Evolutionary conservation across 2,797 vertebrate genomes (phyloP).

Genomic region (Tapirus indicus): DNA sequence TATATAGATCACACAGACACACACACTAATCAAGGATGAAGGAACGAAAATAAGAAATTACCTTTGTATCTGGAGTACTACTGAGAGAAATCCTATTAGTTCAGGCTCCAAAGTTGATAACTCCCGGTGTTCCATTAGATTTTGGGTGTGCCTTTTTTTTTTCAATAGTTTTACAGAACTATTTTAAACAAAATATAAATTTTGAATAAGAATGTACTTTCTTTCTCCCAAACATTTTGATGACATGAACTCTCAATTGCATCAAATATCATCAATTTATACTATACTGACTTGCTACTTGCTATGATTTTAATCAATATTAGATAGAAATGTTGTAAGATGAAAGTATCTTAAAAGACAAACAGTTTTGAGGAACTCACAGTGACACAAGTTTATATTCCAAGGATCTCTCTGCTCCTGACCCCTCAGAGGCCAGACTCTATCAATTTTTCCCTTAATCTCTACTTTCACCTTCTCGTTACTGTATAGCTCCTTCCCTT

Average conservation of each 20-base stretch:
- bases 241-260: not conserved
- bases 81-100: not conserved
- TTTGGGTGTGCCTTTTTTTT: not conserved
- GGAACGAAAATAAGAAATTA: not conserved
- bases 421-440: not conserved
- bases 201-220: conserved; percentile 1
- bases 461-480: not conserved
- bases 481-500: not conserved
- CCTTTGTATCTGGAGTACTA: rapidly evolving
- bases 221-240: not conserved
- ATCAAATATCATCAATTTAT: not conserved
- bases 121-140: not conserved
- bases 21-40: not conserved
- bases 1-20: not conserved
- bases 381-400: not conserved
- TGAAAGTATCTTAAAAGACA: not conserved
- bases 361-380: not conserved
- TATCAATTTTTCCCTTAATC: not conserved
- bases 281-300: not conserved
- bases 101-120: not conserved
- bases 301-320: not conserved
- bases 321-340: not conserved
- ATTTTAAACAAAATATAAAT: conserved; percentile 23
- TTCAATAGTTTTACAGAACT: not conserved
- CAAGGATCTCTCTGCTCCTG: not conserved